Base-by-base conservation (phyloP, 2,797 vertebrate genomes). In the Gastrophryne carolinensis region DNA sequence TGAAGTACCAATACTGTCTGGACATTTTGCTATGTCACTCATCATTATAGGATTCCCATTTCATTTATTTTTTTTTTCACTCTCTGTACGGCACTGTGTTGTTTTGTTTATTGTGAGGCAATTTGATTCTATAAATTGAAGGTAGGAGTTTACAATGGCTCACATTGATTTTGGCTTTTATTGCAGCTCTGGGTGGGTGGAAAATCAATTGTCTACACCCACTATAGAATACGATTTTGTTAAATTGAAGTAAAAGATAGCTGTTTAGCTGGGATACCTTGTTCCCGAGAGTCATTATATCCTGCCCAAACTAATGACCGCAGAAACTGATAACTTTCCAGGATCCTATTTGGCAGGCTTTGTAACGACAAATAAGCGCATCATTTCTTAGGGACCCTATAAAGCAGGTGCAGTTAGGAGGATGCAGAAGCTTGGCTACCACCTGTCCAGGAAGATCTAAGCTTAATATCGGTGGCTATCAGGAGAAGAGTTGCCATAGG, bases 151-250 rank as follows among this genome's bases (percentile, higher is more conserved):
- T 49, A 29, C 50, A 67, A 50, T 61, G 75, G 63, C 63, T 10
- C 5, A 17, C 66, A 83, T 68, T 80, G 81, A 79, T 82, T 84
- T 60, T 63, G 56, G 61, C 62, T 82, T 84, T 82, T 72, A 81
- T 67, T 80, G 65, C 52, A 82, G 72, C 68, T 82, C 56, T 73
- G 78, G 63, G 70, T 81, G 39, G 60, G 66, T 80, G 44, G 78
- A 83, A 85, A 83, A 88, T 84, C 83, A 81, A 71, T 85, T 83
- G 32, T 57, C 81, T 84, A 78, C 58, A 80, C 73, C 39, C 57
- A 56, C 80, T 80, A 70, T 60, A 62, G 75, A 81, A 71, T 75
- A 76, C 47, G 80, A 9, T 66, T 80, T 74, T 80, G 24, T 80
- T 80, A 80, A 10, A 77, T 74, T 79, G 47, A 80, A 79, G 73